These are phyloP conservation scores for Dexiosoma caninum DNA, from an alignment of 2,888 invertebrate genomes.

Conservation along the genomic window DNA sequence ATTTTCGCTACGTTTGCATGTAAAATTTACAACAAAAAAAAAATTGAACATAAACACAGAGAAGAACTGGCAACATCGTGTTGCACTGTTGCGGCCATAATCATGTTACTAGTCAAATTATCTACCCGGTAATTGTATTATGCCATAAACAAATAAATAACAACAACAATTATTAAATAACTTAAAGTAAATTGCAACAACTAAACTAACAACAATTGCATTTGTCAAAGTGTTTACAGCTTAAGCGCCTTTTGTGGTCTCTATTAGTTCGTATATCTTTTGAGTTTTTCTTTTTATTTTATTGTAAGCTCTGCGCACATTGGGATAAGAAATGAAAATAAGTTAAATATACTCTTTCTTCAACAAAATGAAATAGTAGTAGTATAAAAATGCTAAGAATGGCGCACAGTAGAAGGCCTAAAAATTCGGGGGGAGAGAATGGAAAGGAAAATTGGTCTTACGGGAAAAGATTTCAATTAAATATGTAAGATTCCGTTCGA, in stretches of 20 bases:
- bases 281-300: not conserved
- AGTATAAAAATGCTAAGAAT: too few species aligned
- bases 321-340: not conserved
- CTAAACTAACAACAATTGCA: constrained; percentile 59
- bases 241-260: constrained; percentile 63
- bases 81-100: constrained; percentile 44
- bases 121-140: constrained; percentile 61
- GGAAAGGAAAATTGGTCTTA: too few species aligned
- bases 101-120: constrained; percentile 62
- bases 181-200: constrained; percentile 53
- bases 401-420: too few species aligned
- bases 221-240: constrained; percentile 64
- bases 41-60: not conserved
- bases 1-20: constrained; percentile 49
- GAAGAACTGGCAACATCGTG: constrained; percentile 38
- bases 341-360: too few species aligned
- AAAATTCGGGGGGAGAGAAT: not conserved
- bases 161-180: constrained; percentile 14
- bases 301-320: too few species aligned
- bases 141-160: constrained; percentile 59
- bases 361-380: too few species aligned
- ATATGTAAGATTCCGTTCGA: too few species aligned
- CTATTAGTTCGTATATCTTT: constrained; percentile 37
- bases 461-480: too few species aligned
- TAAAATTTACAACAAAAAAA: not conserved